Conservation (phyloP, 2,113 vertebrate genomes). For the Rhinichthys klamathensis region DNA sequence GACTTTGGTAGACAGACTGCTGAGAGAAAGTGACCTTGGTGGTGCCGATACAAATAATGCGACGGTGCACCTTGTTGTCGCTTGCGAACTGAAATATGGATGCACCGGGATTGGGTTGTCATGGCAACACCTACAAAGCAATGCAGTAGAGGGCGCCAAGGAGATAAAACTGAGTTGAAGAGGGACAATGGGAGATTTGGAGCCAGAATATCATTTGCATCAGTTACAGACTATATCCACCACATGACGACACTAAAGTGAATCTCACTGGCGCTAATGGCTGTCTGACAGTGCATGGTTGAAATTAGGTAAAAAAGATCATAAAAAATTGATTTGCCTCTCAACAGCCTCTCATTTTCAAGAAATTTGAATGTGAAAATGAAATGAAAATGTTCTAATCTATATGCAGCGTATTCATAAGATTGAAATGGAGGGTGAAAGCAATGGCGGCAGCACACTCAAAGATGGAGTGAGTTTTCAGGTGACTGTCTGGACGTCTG, state of each 20-base stretch:
- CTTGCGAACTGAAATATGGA: constrained; percentile 4
- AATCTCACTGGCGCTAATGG: not conserved
- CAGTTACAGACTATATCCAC: constrained; percentile 6
- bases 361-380: constrained; percentile 17
- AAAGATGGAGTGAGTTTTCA: constrained; percentile 39
- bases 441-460: not conserved
- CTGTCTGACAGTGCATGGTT: not conserved
- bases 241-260: not conserved
- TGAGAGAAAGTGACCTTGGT: constrained; percentile 31
- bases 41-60: constrained; percentile 28
- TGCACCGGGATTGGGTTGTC: constrained; percentile 31
- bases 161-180: constrained; percentile 1
- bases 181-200: constrained; percentile 25
- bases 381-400: constrained; percentile 11
- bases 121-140: constrained; percentile 38
- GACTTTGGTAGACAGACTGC: not conserved
- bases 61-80: constrained; percentile 6
- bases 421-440: not conserved
- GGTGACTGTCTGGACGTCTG: constrained; percentile 41
- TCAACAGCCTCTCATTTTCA: constrained; percentile 4
- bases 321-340: constrained; percentile 5
- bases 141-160: constrained; percentile 36
- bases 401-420: constrained; percentile 13
- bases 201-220: constrained; percentile 33
- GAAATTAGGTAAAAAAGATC: not conserved